Evolutionary conservation across 2,797 vertebrate genomes (phyloP).

Genomic region (Bovichtus variegatus): DNA sequence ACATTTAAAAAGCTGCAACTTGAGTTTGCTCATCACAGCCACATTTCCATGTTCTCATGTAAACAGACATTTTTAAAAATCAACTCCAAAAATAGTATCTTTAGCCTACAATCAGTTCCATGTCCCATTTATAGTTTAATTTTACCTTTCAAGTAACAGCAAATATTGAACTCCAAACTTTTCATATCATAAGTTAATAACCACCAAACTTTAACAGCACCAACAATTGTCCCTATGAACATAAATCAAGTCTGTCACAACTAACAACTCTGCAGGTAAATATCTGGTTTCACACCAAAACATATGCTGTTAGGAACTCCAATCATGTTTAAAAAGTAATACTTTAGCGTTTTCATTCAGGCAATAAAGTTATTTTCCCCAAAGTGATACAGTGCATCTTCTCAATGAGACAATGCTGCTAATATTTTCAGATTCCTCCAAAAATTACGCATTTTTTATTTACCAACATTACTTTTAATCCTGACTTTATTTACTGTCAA

Average conservation of each 20-base stretch:
- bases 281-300: conserved; percentile 15
- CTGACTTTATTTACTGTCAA: background rate
- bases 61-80: background rate
- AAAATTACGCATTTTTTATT: background rate
- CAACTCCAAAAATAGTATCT: background rate
- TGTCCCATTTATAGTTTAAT: background rate
- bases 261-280: conserved; percentile 4
- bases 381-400: background rate
- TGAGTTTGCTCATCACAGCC: background rate
- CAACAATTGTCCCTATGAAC: background rate
- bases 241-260: background rate
- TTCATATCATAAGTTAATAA: background rate
- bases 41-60: background rate
- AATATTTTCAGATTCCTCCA: no score
- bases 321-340: conserved; percentile 31
- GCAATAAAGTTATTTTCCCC: background rate
- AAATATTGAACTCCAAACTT: conserved; percentile 21
- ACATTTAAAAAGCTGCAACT: conserved; percentile 13
- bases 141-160: conserved; percentile 28
- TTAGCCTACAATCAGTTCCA: background rate
- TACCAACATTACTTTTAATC: background rate
- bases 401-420: background rate
- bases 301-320: background rate
- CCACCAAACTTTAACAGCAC: background rate
- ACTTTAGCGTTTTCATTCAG: conserved; percentile 44